phyloP scores from a whole-genome alignment of 2,797 vertebrate species.

The Manis javanica region DNA sequence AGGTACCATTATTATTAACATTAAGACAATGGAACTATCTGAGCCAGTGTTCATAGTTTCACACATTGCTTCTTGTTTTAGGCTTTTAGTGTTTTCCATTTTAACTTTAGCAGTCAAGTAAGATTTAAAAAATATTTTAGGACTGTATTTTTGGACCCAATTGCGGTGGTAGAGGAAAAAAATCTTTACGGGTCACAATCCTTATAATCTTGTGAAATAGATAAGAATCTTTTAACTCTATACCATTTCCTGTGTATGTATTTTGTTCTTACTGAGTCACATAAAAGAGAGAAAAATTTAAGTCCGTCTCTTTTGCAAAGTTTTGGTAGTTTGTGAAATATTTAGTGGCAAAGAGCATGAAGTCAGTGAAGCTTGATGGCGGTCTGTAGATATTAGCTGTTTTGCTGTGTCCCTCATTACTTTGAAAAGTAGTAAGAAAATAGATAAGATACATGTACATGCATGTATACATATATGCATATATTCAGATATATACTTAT shows the following conservation, averaged over 20 bases:
- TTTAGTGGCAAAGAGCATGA: background rate
- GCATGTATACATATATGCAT: background rate
- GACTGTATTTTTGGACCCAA: background rate
- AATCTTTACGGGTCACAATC: background rate
- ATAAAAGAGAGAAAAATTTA: background rate
- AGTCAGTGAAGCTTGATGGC: background rate
- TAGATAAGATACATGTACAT: background rate
- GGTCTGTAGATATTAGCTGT: background rate
- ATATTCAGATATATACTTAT: background rate
- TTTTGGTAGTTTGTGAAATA: conserved; percentile 26
- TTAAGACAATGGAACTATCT: background rate
- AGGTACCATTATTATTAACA: background rate
- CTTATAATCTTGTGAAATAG: background rate
- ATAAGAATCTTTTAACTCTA: background rate
- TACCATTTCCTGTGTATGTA: background rate
- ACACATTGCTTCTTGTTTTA: background rate
- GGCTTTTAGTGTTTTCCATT: background rate
- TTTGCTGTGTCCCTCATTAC: background rate
- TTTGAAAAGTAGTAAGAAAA: background rate
- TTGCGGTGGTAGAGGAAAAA: background rate
- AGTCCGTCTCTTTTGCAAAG: background rate
- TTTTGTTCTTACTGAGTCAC: background rate
- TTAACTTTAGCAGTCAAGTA: background rate
- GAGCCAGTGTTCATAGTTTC: conserved; percentile 28
- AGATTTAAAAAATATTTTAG: background rate